These are phyloP conservation scores for Ashinkailepas kermadecensis DNA, from an alignment of 2,888 invertebrate genomes.

Conservation along the genomic window DNA sequence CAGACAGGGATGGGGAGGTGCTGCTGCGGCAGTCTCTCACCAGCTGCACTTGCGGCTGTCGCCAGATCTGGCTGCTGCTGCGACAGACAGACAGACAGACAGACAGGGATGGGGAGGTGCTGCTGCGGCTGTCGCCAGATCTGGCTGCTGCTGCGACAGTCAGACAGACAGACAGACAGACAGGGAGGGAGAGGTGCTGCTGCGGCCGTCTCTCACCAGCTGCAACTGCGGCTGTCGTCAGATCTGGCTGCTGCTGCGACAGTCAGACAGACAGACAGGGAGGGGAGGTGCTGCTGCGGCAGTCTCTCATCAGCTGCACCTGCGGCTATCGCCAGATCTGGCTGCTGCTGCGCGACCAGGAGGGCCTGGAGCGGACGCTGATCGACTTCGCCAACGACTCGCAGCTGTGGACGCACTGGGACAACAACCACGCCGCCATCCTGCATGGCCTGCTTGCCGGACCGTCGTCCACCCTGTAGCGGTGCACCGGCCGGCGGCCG, in stretches of 20 bases:
- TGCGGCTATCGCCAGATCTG: background rate
- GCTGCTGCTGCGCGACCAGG: background rate
- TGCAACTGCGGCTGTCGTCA: too few species aligned
- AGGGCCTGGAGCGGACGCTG: background rate
- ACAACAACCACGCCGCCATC: slow-evolving; percentile 14
- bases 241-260: too few species aligned
- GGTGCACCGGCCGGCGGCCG: background rate
- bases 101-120: too few species aligned
- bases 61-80: background rate
- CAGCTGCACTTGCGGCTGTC: background rate
- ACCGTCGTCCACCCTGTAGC: background rate
- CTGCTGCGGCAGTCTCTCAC: background rate
- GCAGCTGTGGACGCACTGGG: background rate
- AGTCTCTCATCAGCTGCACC: background rate
- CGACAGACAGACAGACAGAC: too few species aligned
- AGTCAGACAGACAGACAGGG: too few species aligned
- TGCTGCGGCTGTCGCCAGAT: too few species aligned
- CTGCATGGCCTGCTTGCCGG: background rate
- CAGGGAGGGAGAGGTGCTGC: too few species aligned
- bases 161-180: too few species aligned
- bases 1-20: background rate
- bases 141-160: too few species aligned
- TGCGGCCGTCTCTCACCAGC: background rate
- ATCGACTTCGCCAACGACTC: background rate
- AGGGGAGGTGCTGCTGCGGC: background rate